Evolutionary conservation across 2,888 invertebrate species (phyloP).

Genomic region (Apodemia hepburni): DNA sequence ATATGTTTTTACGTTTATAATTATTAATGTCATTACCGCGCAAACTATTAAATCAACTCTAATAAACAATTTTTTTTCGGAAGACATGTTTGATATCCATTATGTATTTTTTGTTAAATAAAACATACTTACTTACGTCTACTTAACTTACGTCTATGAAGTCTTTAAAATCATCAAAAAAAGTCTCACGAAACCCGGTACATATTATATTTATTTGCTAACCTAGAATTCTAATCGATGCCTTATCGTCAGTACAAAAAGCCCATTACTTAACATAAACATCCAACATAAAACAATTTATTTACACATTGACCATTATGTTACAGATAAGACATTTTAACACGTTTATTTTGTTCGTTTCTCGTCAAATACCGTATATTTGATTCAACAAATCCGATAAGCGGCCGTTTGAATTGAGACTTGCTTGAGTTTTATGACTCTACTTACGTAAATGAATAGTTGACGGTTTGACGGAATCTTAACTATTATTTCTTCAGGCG

Average conservation of each 20-base stretch:
- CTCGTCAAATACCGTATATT: background rate
- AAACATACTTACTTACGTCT: background rate
- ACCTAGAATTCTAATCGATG: background rate
- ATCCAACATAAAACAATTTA: slow-evolving; percentile 1
- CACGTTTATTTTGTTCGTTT: slow-evolving; percentile 1
- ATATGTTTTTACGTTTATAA: too few relatives aligned
- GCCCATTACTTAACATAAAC: background rate
- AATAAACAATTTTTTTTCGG: too few relatives aligned
- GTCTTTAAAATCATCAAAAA: background rate
- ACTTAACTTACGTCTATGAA: background rate
- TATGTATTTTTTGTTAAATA: too few relatives aligned
- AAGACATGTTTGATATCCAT: too few relatives aligned
- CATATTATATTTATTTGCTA: background rate
- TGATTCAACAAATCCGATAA: background rate
- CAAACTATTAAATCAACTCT: too few relatives aligned
- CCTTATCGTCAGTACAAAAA: background rate
- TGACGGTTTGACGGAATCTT: background rate
- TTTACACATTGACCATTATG: background rate
- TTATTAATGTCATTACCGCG: too few relatives aligned
- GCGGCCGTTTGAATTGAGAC: background rate
- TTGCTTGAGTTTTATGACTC: background rate
- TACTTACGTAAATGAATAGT: background rate
- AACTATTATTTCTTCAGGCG: background rate
- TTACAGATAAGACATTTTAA: slow-evolving; percentile 5
- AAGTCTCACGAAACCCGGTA: background rate